These are phyloP conservation scores for Aricia agestis DNA, from an alignment of 1,140 invertebrate genomes.

Conservation along the genomic window DNA sequence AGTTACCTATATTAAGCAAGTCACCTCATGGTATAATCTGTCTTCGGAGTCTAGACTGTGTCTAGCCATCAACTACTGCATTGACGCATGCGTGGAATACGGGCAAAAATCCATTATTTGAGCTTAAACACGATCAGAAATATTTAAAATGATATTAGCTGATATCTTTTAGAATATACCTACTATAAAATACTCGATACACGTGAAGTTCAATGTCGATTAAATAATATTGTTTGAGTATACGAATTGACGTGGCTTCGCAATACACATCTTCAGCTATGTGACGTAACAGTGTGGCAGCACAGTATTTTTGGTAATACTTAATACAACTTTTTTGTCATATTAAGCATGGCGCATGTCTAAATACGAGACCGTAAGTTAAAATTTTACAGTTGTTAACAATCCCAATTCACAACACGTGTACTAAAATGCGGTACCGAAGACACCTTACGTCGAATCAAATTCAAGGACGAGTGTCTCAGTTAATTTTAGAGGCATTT, in stretches of 20 bases:
- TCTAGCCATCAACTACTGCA: slow-evolving; percentile 15
- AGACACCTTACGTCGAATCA: slow-evolving; percentile 30
- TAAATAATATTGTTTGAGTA: background rate
- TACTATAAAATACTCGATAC: background rate
- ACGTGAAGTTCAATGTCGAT: no score
- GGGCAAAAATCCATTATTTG: slow-evolving; percentile 29
- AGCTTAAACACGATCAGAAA: background rate
- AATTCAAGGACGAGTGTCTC: slow-evolving; percentile 46
- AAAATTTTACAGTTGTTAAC: background rate
- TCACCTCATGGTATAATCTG: background rate
- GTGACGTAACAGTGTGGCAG: background rate
- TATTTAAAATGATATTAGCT: no score
- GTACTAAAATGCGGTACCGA: background rate
- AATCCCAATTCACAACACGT: slow-evolving; percentile 5
- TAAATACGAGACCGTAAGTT: background rate
- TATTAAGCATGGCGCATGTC: background rate
- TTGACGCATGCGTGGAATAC: slow-evolving; percentile 22
- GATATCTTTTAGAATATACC: background rate
- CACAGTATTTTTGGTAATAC: background rate
- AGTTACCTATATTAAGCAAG: background rate
- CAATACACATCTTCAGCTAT: background rate
- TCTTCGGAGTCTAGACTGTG: slow-evolving; percentile 18
- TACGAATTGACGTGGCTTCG: background rate
- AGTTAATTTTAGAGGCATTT: slow-evolving; percentile 48
- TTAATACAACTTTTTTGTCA: background rate